Conservation (phyloP, 2,113 vertebrate species). For the Etia nguti region DNA sequence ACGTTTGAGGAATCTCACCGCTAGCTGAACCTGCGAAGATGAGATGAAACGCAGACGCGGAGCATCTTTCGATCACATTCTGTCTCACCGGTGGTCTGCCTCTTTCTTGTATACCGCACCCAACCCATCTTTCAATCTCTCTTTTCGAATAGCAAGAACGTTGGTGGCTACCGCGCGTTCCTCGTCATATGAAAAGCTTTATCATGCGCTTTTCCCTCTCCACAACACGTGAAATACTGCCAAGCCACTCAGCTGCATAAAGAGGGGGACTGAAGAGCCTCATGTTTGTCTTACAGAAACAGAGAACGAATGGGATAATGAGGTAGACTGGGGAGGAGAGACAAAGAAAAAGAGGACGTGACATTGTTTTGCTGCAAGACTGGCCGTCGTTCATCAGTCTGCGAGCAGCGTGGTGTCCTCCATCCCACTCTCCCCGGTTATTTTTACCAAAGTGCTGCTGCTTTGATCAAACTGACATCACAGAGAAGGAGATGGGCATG, state of each 20-base stretch:
- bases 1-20: conserved; percentile 63
- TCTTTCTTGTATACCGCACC: conserved; percentile 20
- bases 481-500: conserved; percentile 50
- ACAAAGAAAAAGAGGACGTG: conserved; percentile 12
- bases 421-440: conserved; percentile 54
- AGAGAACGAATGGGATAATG: conserved; percentile 17
- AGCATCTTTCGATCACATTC: conserved; percentile 35
- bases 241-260: neutral
- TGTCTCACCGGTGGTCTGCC: conserved; percentile 27
- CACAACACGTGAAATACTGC: conserved; percentile 4
- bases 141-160: neutral
- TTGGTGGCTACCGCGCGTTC: neutral
- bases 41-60: conserved; percentile 55
- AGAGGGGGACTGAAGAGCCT: conserved; percentile 7
- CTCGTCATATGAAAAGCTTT: conserved; percentile 27
- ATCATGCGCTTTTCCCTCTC: conserved; percentile 2
- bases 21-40: conserved; percentile 57
- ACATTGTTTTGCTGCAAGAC: conserved; percentile 36
- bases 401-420: conserved; percentile 65
- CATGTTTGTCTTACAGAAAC: neutral
- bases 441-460: conserved; percentile 64
- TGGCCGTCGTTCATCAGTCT: conserved; percentile 53
- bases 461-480: conserved; percentile 73
- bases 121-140: neutral
- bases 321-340: conserved; percentile 23